Evolutionary conservation across 2,888 invertebrate genomes (phyloP).

Genomic region (Fragum sueziense): DNA sequence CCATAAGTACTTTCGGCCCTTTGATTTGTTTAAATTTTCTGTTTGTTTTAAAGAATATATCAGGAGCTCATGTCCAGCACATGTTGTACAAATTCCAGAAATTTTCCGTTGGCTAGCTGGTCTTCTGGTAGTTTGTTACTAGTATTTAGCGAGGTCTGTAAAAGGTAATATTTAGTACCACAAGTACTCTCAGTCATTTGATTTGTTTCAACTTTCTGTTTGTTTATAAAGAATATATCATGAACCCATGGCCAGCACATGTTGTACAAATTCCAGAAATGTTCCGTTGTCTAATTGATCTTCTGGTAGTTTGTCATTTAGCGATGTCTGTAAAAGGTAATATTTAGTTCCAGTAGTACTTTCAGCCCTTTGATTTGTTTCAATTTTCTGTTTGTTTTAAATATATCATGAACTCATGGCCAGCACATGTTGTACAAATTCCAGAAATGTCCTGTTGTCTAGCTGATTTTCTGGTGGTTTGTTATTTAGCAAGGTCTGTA

Average conservation of each 20-base stretch:
- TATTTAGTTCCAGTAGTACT: too few relatives aligned
- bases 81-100: constrained; percentile 76
- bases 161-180: too few relatives aligned
- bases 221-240: background rate
- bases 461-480: background rate
- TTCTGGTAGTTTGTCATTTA: constrained; percentile 75
- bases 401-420: too few relatives aligned
- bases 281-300: constrained; percentile 75
- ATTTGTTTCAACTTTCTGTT: too few relatives aligned
- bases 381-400: too few relatives aligned
- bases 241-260: constrained; percentile 50
- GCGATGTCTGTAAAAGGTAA: constrained; percentile 73
- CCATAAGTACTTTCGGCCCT: background rate
- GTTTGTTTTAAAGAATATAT: background rate
- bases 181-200: too few relatives aligned
- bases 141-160: constrained; percentile 73
- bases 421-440: too few relatives aligned
- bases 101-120: constrained; percentile 72
- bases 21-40: background rate
- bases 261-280: constrained; percentile 76
- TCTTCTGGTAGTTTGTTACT: constrained; percentile 77
- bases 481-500: too few relatives aligned
- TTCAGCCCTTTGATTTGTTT: too few relatives aligned
- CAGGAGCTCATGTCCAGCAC: constrained; percentile 33
- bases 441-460: background rate